Evolutionary conservation across 2,797 vertebrate species (phyloP), one percentile per base, ranked within the genome.

Genomic region (Sebastes trivittatus): DNA sequence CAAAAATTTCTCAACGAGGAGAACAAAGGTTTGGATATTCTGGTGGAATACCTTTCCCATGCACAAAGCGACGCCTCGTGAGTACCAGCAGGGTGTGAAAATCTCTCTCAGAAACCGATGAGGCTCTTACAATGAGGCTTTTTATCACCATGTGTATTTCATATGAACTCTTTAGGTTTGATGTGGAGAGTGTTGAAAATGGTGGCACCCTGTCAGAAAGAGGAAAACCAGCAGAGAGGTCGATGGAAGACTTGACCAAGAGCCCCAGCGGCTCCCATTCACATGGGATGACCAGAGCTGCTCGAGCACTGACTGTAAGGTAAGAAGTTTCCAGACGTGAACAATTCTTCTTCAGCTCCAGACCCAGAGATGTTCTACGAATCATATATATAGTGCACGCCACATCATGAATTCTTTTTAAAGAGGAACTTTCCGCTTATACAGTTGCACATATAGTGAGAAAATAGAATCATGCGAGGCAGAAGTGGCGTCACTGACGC

Each of bases 1-100:
- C 97, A 98, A 90, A 98, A 99, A 86, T 99, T 99, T 87, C 97
- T 99, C 73, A 97, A 96, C 2, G 97, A 98, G 75, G 96, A 98
- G 82, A 99, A 99, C 86, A 97, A 96, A 13, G 98, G 98, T 56
- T 90, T 99, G 92, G 97, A 99, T 0, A 96, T 98, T 65, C 93
- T 99, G 81, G 97, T 99, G 65, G 97, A 99, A 54, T 99, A 99
- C 81, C 94, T 99, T 52, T 96, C 98, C 70, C 96, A 97, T 0
- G 97, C 98, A 66, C 98, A 99, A 90, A 97, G 96, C 69, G 96
- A 97, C 0, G 95, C 95, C 70, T 89, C 95, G 98, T 99, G 95
- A 78, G 98, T 94, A 79, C 4, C 27, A 49, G 46, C 42, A 61
- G 10, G 16, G 3, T 60, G 9, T 46, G 4, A 49, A 16, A 56